Base-by-base conservation (phyloP, 2,113 vertebrate genomes). In the Oophaga pumilio region DNA sequence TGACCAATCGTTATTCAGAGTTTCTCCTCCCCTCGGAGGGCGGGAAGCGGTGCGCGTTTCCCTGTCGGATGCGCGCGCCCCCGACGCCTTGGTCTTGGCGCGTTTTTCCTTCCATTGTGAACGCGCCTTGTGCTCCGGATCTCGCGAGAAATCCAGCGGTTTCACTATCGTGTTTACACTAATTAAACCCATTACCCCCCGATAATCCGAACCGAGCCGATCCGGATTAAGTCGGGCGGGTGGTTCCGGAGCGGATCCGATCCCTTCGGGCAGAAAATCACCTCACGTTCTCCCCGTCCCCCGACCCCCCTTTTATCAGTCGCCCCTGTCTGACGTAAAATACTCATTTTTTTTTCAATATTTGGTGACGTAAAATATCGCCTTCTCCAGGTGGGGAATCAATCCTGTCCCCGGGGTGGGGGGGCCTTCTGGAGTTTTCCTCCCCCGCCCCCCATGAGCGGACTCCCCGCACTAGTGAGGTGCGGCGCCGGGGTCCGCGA, bases 131-230 rank as follows among this genome's bases (percentile, higher is more conserved):
- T 76, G 76, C 80, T 57, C 8, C 64, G 92, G 93, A 92, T 93
- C 93, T 94, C 94, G 94, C 93, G 93, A 94, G 94, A 92, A 92
- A 91, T 90, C 81, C 89, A 92, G 93, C 89, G 91, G 87, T 93
- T 94, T 94, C 93, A 94, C 93, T 91, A 93, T 92, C 93, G 92
- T 92, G 93, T 92, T 90, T 92, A 93, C 92, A 91, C 90, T 86
- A 90, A 94, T 93, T 93, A 92, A 93, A 91, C 93, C 93, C 91
- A 91, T 93, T 92, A 93, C 91, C 93, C 91, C 91, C 91, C 91
- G 90, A 91, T 91, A 91, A 92, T 92, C 93, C 91, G 92, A 91
- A 93, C 91, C 91, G 91, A 91, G 93, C 90, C 91, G 91, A 91
- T 91, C 92, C 91, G 90, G 90, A 91, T 91, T 92, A 92, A 92